These are phyloP conservation scores for Ursus arctos DNA, from an alignment of 2,113 vertebrate species.

Conservation along the genomic window DNA sequence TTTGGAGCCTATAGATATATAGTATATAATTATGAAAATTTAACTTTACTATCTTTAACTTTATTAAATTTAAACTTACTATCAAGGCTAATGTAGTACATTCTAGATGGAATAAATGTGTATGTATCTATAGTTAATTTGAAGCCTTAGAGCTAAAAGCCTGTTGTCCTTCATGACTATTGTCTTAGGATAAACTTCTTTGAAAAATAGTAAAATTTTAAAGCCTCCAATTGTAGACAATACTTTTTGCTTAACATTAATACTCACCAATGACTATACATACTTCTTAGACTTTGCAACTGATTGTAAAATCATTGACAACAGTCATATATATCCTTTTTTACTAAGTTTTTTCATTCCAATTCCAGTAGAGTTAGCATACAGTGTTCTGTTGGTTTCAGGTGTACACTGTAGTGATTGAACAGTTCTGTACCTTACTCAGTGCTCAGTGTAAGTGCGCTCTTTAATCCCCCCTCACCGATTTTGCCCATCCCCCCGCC, in stretches of 20 bases:
- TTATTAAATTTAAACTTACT: not conserved
- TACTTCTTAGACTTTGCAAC: not conserved
- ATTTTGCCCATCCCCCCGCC: not conserved
- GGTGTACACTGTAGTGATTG: not conserved
- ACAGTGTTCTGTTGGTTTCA: not conserved
- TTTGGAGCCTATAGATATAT: not conserved
- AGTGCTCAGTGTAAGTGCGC: not conserved
- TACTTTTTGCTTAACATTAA: not conserved
- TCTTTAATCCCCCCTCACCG: not conserved
- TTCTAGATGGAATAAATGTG: not conserved
- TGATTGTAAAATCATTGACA: not conserved
- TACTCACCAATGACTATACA: not conserved
- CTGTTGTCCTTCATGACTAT: not conserved
- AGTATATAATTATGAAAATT: not conserved
- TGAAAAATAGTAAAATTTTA: not conserved
- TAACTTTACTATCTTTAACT: too few relatives aligned
- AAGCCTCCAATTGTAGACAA: not conserved
- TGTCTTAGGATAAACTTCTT: not conserved
- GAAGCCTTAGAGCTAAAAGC: not conserved
- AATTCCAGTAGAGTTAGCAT: not conserved
- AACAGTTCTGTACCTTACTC: not conserved
- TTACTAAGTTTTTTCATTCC: not conserved
- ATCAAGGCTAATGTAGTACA: not conserved
- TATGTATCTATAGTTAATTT: not conserved
- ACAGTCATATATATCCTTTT: not conserved